Evolutionary conservation across 1,140 invertebrate species (phyloP).

Genomic region (Bemisia tabaci): DNA sequence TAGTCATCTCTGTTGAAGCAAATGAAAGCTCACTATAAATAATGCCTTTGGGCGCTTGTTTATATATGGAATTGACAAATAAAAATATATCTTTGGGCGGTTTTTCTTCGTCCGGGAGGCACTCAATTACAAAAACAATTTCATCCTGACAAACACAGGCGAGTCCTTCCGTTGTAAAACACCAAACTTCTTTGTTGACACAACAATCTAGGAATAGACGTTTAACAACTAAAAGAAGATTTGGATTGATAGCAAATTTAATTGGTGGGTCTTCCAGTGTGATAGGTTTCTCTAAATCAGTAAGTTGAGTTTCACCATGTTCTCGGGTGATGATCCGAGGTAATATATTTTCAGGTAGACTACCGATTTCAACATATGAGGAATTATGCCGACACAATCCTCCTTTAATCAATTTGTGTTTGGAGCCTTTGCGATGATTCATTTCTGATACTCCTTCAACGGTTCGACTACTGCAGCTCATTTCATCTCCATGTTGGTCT

Average conservation of each 20-base stretch:
- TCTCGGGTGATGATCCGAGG: constrained; percentile 18
- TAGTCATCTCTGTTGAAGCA: constrained; percentile 42
- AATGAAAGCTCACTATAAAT: constrained; percentile 58
- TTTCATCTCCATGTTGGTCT: constrained; percentile 25
- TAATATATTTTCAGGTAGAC: constrained; percentile 21
- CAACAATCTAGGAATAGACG: constrained; percentile 57
- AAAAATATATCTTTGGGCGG: constrained; percentile 65
- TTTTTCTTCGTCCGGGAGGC: constrained; percentile 46
- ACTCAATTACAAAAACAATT: constrained; percentile 63
- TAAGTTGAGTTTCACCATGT: constrained; percentile 18
- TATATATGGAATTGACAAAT: constrained; percentile 59
- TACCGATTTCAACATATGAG: not conserved
- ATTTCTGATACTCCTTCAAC: constrained; percentile 30
- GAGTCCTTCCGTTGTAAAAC: constrained; percentile 63
- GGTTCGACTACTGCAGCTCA: constrained; percentile 35
- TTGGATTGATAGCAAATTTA: constrained; percentile 64
- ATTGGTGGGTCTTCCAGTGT: constrained; percentile 36
- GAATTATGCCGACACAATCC: not conserved
- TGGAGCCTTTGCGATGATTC: not conserved
- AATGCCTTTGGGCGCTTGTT: constrained; percentile 60
- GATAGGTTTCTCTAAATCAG: constrained; percentile 19
- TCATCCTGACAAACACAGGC: constrained; percentile 76
- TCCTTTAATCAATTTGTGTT: not conserved
- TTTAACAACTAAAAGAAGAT: constrained; percentile 63
- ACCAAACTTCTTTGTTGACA: constrained; percentile 64